A percentile compares a stretch with the other conserved stretches of the same genome.
Conservation (phyloP, 2,113 vertebrate species). For the Rynchops niger region DNA sequence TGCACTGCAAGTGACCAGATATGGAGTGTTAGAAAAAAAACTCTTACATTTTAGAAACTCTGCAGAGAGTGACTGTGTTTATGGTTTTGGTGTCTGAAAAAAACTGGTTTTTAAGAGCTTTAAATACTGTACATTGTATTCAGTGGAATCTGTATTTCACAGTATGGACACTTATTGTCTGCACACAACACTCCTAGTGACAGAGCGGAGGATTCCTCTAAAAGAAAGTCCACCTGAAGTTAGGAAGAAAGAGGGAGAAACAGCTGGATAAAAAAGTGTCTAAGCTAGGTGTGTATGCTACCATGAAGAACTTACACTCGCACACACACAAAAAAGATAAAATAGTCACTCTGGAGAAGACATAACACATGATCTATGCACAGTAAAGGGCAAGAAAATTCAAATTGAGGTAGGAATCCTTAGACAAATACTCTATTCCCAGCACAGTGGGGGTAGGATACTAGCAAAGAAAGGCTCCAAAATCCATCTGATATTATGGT, state of each 20-base stretch:
- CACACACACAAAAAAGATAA: too few species aligned
- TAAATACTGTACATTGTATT: not conserved
- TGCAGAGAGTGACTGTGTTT: not conserved
- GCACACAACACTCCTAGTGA: not conserved
- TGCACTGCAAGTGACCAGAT: not conserved
- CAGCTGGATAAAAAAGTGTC: rapidly evolving
- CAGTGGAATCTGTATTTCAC: not conserved
- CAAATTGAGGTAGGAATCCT: not conserved
- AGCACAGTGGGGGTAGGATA: not conserved
- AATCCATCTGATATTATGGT: not conserved
- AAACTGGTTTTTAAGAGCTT: rapidly evolving
- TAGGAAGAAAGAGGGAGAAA: not conserved
- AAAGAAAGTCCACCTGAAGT: not conserved
- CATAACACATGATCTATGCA: not conserved
- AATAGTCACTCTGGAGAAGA: not conserved
- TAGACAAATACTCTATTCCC: not conserved
- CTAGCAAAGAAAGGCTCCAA: not conserved
- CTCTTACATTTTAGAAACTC: not conserved
- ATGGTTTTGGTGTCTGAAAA: not conserved
- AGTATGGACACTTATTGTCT: not conserved
- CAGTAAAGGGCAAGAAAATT: not conserved
- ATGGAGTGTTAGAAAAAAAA: not conserved
- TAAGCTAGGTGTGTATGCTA: not conserved
- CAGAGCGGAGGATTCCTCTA: not conserved
- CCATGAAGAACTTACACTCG: not conserved